Evolutionary conservation across 2,797 vertebrate species (phyloP).

Genomic region (Pampus argenteus): DNA sequence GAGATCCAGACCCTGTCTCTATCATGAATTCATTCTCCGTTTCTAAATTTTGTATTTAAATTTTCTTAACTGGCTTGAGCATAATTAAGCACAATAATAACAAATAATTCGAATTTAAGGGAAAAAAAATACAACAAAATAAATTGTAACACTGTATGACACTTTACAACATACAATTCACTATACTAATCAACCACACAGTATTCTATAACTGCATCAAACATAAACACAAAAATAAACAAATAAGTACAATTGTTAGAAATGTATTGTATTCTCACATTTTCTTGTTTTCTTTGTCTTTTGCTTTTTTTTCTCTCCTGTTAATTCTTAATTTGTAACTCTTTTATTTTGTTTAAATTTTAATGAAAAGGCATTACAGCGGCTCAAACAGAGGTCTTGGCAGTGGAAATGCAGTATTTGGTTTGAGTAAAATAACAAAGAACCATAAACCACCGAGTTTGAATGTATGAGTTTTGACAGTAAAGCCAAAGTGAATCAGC

Average conservation of each 20-base stretch:
- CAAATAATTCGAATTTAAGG: background rate
- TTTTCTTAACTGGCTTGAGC: too few relatives aligned
- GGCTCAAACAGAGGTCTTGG: background rate
- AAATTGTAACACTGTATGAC: background rate
- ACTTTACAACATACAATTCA: background rate
- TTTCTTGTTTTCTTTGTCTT: background rate
- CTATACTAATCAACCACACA: background rate
- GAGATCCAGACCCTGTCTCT: too few relatives aligned
- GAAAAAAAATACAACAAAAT: background rate
- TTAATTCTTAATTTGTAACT: background rate
- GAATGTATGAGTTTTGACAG: slow-evolving; percentile 66
- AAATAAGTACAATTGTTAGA: background rate
- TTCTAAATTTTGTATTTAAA: too few relatives aligned
- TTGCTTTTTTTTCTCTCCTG: background rate
- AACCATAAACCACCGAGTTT: slow-evolving; percentile 32
- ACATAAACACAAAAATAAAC: background rate
- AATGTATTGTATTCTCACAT: background rate
- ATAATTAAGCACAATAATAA: too few relatives aligned
- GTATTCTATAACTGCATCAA: background rate
- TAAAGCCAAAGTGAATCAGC: slow-evolving; percentile 59
- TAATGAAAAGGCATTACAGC: background rate
- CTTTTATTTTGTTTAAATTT: background rate
- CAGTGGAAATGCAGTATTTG: background rate
- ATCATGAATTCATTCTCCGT: too few relatives aligned
- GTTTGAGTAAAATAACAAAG: slow-evolving; percentile 48